Percentiles rank a stretch among this genome's conserved stretches.
These are phyloP conservation scores for Chromoteleia sp. DNA, from an alignment of 2,888 invertebrate species.

Conservation along the genomic window DNA sequence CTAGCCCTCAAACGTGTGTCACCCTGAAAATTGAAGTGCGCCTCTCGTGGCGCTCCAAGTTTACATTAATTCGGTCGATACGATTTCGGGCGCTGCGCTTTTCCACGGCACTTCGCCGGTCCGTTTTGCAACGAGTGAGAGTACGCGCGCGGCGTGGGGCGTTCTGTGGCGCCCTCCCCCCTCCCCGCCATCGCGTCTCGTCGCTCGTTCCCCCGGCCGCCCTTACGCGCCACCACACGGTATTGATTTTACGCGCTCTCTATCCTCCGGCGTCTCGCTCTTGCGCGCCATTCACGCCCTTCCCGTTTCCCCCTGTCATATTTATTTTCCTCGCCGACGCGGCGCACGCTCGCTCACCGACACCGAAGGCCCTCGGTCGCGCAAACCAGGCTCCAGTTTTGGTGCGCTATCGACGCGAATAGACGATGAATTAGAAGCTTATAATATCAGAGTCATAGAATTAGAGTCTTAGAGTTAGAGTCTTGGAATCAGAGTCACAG, in stretches of 20 bases:
- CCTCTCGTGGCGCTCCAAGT: conserved; percentile 11
- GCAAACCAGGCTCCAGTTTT: no score
- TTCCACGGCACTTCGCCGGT: conserved; percentile 34
- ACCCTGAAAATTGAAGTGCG: conserved; percentile 33
- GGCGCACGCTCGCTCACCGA: no score
- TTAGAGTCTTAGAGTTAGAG: no score
- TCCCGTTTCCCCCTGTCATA: conserved; percentile 57
- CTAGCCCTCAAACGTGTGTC: not conserved
- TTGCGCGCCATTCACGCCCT: conserved; percentile 48
- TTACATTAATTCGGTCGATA: conserved; percentile 49
- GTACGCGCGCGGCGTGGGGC: conserved; percentile 34
- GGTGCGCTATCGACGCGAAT: no score
- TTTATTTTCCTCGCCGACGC: conserved; percentile 41
- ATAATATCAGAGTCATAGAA: no score
- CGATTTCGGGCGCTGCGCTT: conserved; percentile 49
- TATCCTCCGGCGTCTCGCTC: conserved; percentile 60
- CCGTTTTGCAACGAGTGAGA: conserved; percentile 25
- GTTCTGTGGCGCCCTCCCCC: conserved; percentile 56
- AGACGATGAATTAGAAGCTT: no score
- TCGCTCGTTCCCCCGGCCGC: not conserved
- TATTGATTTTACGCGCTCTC: conserved; percentile 79
- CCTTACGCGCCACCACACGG: conserved; percentile 65
- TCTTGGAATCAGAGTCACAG: no score
- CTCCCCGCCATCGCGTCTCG: conserved; percentile 18
- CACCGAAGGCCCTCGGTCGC: no score